Evolutionary conservation across 2,797 vertebrate species (phyloP).

Genomic region (Pampus argenteus): DNA sequence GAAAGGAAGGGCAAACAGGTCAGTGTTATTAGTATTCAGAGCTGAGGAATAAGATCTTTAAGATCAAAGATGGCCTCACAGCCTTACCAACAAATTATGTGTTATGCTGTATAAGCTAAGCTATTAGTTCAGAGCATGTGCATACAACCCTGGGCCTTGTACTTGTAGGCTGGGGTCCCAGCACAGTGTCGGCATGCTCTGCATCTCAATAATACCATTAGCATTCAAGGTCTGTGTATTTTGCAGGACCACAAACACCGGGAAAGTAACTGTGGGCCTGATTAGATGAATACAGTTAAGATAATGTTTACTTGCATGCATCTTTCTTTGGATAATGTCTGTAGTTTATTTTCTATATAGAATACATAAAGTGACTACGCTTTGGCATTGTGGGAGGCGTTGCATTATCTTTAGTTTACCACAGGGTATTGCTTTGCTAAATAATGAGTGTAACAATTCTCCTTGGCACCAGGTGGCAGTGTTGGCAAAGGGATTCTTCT

Average conservation of each 20-base stretch:
- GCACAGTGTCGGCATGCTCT: constrained; percentile 49
- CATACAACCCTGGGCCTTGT: constrained; percentile 64
- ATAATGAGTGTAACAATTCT: constrained; percentile 23
- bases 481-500: constrained; percentile 60
- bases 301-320: not conserved
- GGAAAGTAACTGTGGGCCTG: constrained; percentile 22
- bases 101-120: constrained; percentile 46
- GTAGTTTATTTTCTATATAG: not conserved
- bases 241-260: constrained; percentile 42
- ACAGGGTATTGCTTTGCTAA: not conserved
- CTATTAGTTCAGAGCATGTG: constrained; percentile 58
- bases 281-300: constrained; percentile 39
- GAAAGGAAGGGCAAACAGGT: constrained; percentile 47
- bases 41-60: constrained; percentile 16
- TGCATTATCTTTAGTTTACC: constrained; percentile 13
- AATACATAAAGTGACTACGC: constrained; percentile 2
- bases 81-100: constrained; percentile 55
- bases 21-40: constrained; percentile 52
- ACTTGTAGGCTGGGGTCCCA: constrained; percentile 60
- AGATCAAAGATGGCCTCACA: constrained; percentile 41
- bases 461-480: constrained; percentile 72
- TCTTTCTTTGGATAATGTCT: constrained; percentile 11
- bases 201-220: constrained; percentile 75
- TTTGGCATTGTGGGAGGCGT: constrained; percentile 9
- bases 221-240: constrained; percentile 69